Conservation (phyloP, 2,888 invertebrate species). For the Uropetala carovei region DNA sequence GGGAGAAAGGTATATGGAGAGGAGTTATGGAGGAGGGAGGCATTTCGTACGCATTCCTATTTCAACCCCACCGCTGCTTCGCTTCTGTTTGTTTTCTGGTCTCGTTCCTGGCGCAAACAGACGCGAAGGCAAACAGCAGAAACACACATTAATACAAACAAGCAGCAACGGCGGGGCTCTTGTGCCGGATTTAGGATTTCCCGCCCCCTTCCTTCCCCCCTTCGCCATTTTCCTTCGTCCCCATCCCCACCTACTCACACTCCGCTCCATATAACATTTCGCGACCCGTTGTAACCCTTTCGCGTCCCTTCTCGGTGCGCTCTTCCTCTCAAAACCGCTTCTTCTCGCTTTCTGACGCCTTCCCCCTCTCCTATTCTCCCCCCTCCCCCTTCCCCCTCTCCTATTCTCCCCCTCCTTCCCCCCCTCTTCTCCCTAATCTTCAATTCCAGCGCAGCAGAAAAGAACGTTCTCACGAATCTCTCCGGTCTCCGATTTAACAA, state of each 20-base stretch:
- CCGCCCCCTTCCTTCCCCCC: not conserved
- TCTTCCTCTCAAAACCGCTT: no score
- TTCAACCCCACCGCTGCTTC: constrained; percentile 34
- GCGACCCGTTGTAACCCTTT: not conserved
- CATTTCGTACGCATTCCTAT: constrained; percentile 61
- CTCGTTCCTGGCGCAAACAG: constrained; percentile 64
- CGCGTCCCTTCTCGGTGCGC: no score
- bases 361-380: no score
- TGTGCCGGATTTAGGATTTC: constrained; percentile 56
- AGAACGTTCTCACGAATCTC: not conserved
- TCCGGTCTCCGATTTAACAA: no score
- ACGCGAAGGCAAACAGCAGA: constrained; percentile 61
- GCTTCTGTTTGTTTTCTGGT: constrained; percentile 64
- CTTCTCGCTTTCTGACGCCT: no score
- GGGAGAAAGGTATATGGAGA: no score
- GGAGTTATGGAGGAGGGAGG: constrained; percentile 25
- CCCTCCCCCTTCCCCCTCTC: no score
- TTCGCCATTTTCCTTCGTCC: not conserved
- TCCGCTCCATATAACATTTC: not conserved
- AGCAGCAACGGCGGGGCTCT: constrained; percentile 42
- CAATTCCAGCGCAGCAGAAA: not conserved
- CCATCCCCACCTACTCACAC: not conserved
- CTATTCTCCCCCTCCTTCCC: not conserved
- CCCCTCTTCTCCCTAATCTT: constrained; percentile 33
- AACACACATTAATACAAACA: constrained; percentile 64